Conservation (phyloP, 2,113 vertebrate species). For the Xenopus borealis region DNA sequence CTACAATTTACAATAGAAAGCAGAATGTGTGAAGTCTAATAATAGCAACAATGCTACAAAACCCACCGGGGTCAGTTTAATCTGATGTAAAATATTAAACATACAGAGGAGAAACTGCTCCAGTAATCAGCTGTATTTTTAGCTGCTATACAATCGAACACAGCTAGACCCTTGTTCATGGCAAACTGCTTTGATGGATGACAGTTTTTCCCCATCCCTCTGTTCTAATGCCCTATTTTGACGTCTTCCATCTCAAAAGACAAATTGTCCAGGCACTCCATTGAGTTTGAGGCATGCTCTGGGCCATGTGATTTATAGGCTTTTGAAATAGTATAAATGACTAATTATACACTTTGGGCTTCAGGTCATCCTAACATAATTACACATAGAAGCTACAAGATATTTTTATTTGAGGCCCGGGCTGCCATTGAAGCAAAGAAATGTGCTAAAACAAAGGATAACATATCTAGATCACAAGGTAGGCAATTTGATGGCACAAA, state of each 20-base stretch:
- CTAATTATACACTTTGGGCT: slow-evolving; percentile 32
- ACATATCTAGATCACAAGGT: slow-evolving; percentile 12
- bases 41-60: no score
- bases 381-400: slow-evolving; percentile 6
- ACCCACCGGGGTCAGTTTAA: no score
- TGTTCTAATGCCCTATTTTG: slow-evolving; percentile 6
- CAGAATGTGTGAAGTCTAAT: no score
- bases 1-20: no score
- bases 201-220: not conserved
- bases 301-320: slow-evolving; percentile 27
- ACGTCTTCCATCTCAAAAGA: slow-evolving; percentile 35
- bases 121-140: not conserved
- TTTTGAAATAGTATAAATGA: slow-evolving; percentile 36
- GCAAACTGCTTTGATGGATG: slow-evolving; percentile 21
- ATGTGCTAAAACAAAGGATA: not conserved
- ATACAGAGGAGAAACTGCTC: not conserved
- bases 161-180: not conserved
- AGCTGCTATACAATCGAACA: not conserved
- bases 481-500: no score
- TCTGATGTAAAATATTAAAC: no score
- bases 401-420: slow-evolving; percentile 11
- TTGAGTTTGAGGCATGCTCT: slow-evolving; percentile 1
- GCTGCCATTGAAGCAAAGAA: not conserved
- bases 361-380: slow-evolving; percentile 19
- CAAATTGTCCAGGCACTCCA: slow-evolving; percentile 7